Conservation (phyloP, 2,113 vertebrate genomes). For the Nerophis lumbriciformis region DNA sequence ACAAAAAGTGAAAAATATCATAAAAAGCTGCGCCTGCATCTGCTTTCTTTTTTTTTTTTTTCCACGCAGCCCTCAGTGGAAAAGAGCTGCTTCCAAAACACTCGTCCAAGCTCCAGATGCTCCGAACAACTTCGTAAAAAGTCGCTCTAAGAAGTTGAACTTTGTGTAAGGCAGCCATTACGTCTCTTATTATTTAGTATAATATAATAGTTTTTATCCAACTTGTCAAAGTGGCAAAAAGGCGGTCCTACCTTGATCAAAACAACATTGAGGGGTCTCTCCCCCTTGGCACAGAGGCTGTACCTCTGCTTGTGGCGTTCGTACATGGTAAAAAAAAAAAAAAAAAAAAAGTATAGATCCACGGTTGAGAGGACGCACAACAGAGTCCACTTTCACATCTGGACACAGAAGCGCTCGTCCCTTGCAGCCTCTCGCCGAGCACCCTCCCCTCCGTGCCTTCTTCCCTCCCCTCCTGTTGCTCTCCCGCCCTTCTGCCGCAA, state of each 20-base stretch:
- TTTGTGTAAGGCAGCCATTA: too few species aligned
- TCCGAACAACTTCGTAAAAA: too few species aligned
- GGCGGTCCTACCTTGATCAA: conserved; percentile 86
- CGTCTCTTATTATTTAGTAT: too few species aligned
- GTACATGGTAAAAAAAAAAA: conserved; percentile 78
- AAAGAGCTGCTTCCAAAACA: too few species aligned
- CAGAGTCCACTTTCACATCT: conserved; percentile 68
- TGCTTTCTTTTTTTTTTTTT: too few species aligned
- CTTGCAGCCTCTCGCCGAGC: conserved; percentile 32
- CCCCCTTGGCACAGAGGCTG: conserved; percentile 87
- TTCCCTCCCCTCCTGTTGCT: conserved; percentile 11
- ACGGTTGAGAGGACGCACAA: conserved; percentile 62
- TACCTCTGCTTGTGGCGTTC: conserved; percentile 94
- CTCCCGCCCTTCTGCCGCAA: too few species aligned
- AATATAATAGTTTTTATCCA: not conserved
- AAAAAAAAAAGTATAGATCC: conserved; percentile 23
- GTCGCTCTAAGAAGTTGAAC: too few species aligned
- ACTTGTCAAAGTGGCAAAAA: not conserved
- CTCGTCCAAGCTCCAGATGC: too few species aligned
- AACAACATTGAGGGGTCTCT: conserved; percentile 88
- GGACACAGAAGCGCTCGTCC: conserved; percentile 65
- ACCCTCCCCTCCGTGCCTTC: conserved; percentile 35
- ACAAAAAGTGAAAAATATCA: too few species aligned
- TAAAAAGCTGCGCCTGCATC: too few species aligned
- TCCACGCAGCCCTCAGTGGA: too few species aligned